Percentiles rank a stretch among this genome's conserved stretches.
phyloP scores from a whole-genome alignment of 2,888 invertebrate species.

The Seira sanloemensis region DNA sequence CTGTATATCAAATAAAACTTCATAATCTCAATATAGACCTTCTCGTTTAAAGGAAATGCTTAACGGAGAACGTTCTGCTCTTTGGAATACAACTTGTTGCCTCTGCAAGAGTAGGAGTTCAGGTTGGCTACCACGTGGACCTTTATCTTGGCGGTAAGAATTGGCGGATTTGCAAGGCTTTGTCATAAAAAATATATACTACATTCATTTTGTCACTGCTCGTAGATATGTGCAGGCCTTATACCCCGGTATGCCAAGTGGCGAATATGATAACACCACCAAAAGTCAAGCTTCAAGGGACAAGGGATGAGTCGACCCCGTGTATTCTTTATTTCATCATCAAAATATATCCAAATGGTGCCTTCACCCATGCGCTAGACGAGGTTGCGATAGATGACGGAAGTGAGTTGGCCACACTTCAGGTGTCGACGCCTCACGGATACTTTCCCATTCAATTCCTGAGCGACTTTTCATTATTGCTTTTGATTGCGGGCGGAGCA shows the following conservation, averaged over 20 bases:
- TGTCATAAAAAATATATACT: background rate
- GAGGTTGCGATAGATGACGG: slow-evolving; percentile 33
- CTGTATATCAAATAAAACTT: no score
- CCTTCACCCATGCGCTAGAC: slow-evolving; percentile 18
- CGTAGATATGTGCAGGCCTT: slow-evolving; percentile 24
- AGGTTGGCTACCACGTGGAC: slow-evolving; percentile 28
- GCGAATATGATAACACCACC: background rate
- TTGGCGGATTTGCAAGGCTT: no score
- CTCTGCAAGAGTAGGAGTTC: slow-evolving; percentile 40
- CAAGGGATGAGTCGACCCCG: background rate
- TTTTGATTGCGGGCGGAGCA: slow-evolving; percentile 39
- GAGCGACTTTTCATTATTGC: slow-evolving; percentile 18
- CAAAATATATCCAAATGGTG: slow-evolving; percentile 44
- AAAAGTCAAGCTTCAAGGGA: background rate
- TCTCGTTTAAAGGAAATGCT: slow-evolving; percentile 26
- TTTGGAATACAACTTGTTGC: slow-evolving; percentile 40
- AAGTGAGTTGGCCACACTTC: slow-evolving; percentile 28
- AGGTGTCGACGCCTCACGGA: slow-evolving; percentile 34
- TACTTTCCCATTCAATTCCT: slow-evolving; percentile 31
- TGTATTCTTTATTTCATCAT: slow-evolving; percentile 43
- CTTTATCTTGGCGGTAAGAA: slow-evolving; percentile 15
- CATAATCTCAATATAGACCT: background rate
- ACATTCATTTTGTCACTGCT: no score
- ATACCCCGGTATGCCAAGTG: slow-evolving; percentile 25
- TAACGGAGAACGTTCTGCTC: slow-evolving; percentile 31